Evolutionary conservation across 2,797 vertebrate species (phyloP), one percentile per base, ranked within the genome.

Genomic region (Chloroceryle inda): DNA sequence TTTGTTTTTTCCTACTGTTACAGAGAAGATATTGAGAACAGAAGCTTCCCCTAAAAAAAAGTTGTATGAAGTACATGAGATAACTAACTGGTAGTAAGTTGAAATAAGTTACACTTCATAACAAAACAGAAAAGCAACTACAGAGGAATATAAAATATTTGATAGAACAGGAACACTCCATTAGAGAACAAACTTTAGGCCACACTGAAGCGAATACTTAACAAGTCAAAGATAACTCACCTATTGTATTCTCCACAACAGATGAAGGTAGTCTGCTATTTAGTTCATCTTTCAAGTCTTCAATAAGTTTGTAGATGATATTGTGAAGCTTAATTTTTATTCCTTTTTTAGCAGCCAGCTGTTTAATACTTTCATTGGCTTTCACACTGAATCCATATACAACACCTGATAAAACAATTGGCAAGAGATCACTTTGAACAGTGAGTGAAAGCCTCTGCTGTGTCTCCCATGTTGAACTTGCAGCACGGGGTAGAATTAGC

Each of bases 311-410:
- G 96, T 99, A 99, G 97, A 99, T 99, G 88, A 99, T 33, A 26
- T 56, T 97, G 96, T 99, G 98, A 29, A 99, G 98, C 68, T 98
- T 98, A 88, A 99, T 97, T 44, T 98, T 97, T 84, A 99, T 91
- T 88, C 98, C 97, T 18, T 97, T 98, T 92, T 97, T 98, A 31
- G 90, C 89, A 73, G 99, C 99, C 94, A 98, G 91, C 92, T 98
- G 98, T 96, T 98, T 98, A 40, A 99, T 74, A 5, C 94, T 63
- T 87, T 96, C 98, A 91, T 91, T 98, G 47, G 97, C 99, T 35
- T 94, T 96, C 63, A 99, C 99, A 23, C 99, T 99, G 95, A 99
- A 99, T 53, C 99, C 99, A 69, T 99, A 99, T 52, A 99, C 97
- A 31, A 98, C 96, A 83, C 99, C 99, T 99, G 88, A 27, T 3